Evolutionary conservation across 2,113 vertebrate species (phyloP).

Genomic region (Atherinomorus stipes): DNA sequence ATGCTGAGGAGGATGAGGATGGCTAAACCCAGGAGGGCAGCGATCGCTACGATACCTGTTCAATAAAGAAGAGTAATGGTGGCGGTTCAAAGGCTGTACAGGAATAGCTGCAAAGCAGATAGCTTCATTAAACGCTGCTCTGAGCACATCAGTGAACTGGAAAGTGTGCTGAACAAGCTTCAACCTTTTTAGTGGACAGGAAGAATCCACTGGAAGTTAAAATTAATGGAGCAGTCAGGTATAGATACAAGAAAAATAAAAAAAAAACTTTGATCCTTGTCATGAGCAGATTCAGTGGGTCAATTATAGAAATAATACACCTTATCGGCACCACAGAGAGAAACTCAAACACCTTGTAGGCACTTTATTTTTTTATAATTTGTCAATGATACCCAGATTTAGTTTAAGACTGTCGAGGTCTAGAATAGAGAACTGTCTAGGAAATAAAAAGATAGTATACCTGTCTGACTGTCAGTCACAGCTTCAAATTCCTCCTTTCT

Average conservation of each 20-base stretch:
- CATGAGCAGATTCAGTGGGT: not conserved
- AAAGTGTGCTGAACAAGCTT: not conserved
- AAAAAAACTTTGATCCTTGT: too few relatives aligned
- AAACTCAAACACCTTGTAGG: too few relatives aligned
- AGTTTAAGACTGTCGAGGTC: not conserved
- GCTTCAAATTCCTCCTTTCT: slow-evolving; percentile 24
- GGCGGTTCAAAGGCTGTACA: not conserved
- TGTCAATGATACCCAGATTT: not conserved
- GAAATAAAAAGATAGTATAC: slow-evolving; percentile 54
- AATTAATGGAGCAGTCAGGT: too few relatives aligned
- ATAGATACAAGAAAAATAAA: too few relatives aligned
- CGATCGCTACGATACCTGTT: slow-evolving; percentile 78
- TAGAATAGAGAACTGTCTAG: not conserved
- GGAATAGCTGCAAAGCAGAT: not conserved
- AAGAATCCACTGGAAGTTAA: too few relatives aligned
- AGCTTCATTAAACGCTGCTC: not conserved
- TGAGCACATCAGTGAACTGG: slow-evolving; percentile 7
- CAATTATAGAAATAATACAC: too few relatives aligned
- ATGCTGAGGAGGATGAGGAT: slow-evolving; percentile 85
- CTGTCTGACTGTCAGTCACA: not conserved
- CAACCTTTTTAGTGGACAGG: too few relatives aligned
- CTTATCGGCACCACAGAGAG: too few relatives aligned
- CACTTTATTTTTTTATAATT: not conserved
- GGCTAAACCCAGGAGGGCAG: slow-evolving; percentile 81
- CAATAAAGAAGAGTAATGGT: not conserved